Evolutionary conservation across 2,888 invertebrate genomes (phyloP).

Genomic region (Pegoplata infirma): DNA sequence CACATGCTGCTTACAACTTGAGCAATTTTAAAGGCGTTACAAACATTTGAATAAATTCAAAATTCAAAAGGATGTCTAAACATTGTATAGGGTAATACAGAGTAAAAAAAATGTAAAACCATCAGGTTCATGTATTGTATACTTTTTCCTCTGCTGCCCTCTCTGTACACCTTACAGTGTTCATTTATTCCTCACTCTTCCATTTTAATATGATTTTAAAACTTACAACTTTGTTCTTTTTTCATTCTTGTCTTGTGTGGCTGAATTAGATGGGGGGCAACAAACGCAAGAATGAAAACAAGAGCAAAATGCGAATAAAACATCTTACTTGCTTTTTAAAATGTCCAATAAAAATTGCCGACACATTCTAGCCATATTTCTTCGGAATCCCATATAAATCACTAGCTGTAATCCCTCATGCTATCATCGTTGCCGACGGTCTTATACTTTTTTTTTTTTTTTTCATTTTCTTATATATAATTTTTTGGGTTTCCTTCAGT

Average conservation of each 20-base stretch:
- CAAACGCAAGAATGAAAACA: conserved; percentile 54
- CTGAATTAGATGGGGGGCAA: too few species aligned
- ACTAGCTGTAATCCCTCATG: conserved; percentile 79
- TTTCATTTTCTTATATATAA: conserved; percentile 7
- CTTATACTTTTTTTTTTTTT: conserved; percentile 40
- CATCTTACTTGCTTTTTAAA: conserved; percentile 79
- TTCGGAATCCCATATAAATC: conserved; percentile 79
- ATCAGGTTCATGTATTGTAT: conserved; percentile 38
- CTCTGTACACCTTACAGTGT: not conserved
- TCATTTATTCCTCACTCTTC: not conserved
- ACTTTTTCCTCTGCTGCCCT: conserved; percentile 59
- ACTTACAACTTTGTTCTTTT: conserved; percentile 47
- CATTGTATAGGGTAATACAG: conserved; percentile 19
- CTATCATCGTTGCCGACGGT: conserved; percentile 73
- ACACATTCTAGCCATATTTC: conserved; percentile 79
- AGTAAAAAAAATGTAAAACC: conserved; percentile 13
- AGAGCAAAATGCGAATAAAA: conserved; percentile 69
- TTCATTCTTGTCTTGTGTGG: conserved; percentile 17
- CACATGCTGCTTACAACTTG: too few species aligned
- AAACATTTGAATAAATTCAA: too few species aligned
- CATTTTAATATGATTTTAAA: conserved; percentile 54
- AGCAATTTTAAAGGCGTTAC: too few species aligned
- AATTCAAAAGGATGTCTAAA: too few species aligned
- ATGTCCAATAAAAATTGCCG: conserved; percentile 79
- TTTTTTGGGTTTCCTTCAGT: conserved; percentile 43